Evolutionary conservation across 2,797 vertebrate species (phyloP).

Genomic region (Spheniscus humboldti): DNA sequence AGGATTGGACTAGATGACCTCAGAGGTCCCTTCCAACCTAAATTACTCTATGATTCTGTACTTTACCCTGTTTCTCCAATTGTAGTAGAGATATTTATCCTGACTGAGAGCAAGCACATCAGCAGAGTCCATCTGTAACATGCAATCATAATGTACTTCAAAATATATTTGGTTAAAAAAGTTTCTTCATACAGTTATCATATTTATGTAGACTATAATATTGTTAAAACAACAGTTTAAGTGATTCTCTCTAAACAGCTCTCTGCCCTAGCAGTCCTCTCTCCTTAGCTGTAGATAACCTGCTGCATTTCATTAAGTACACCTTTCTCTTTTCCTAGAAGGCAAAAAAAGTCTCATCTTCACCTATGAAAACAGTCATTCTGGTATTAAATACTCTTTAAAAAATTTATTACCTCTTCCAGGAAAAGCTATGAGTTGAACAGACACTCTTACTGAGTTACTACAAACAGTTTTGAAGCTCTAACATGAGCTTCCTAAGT

Average conservation of each 20-base stretch:
- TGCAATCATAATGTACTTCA: not conserved
- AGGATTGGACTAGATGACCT: not conserved
- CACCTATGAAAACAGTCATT: not conserved
- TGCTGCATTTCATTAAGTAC: not conserved
- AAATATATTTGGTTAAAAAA: not conserved
- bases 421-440: not conserved
- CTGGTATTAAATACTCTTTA: not conserved
- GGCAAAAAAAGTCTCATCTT: not conserved
- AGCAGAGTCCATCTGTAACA: not conserved
- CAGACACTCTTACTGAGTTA: not conserved
- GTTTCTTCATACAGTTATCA: not conserved
- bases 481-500: not conserved
- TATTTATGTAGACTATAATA: not conserved
- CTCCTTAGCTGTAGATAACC: not conserved
- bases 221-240: not conserved
- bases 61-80: not conserved
- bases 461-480: not conserved
- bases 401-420: not conserved
- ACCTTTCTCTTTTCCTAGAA: not conserved
- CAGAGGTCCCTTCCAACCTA: not conserved
- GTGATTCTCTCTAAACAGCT: not conserved
- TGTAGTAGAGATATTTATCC: not conserved
- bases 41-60: not conserved
- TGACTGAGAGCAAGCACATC: not conserved
- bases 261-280: not conserved